Evolutionary conservation across 2,113 vertebrate genomes (phyloP).

Genomic region (Dissostichus mawsoni): DNA sequence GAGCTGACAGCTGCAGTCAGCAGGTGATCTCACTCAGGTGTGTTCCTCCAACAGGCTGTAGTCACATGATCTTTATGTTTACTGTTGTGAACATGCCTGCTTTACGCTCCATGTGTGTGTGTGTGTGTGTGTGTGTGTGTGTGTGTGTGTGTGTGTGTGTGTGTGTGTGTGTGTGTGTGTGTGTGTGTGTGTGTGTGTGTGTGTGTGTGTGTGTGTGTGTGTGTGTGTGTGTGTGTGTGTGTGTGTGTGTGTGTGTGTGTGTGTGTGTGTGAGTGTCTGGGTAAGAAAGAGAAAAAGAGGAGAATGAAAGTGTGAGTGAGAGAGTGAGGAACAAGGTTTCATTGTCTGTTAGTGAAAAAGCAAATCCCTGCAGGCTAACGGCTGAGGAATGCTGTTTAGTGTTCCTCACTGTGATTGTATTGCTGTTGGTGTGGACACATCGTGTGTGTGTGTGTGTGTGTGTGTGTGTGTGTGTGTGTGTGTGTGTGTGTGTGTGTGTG

Average conservation of each 20-base stretch:
- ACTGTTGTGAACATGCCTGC: too few relatives aligned
- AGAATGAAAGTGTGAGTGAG: not conserved
- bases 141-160: not conserved
- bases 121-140: not conserved
- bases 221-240: not conserved
- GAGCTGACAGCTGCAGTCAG: not conserved
- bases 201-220: not conserved
- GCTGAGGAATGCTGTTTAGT: conserved; percentile 68
- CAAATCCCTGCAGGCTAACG: conserved; percentile 55
- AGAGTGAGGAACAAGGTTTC: conserved; percentile 59
- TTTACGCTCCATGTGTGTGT: not conserved
- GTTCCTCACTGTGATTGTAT: conserved; percentile 18
- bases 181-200: not conserved
- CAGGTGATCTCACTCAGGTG: not conserved
- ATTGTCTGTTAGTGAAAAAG: conserved; percentile 61
- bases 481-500: not conserved
- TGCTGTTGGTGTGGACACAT: conserved; percentile 21
- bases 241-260: not conserved
- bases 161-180: not conserved
- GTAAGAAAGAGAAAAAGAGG: not conserved
- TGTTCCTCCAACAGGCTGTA: not conserved
- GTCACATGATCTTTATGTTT: not conserved
- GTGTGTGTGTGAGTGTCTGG: not conserved
- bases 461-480: not conserved
- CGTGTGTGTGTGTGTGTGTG: not conserved